Base-by-base conservation (phyloP, 2,888 invertebrate species). In the Geotrupes spiniger region DNA sequence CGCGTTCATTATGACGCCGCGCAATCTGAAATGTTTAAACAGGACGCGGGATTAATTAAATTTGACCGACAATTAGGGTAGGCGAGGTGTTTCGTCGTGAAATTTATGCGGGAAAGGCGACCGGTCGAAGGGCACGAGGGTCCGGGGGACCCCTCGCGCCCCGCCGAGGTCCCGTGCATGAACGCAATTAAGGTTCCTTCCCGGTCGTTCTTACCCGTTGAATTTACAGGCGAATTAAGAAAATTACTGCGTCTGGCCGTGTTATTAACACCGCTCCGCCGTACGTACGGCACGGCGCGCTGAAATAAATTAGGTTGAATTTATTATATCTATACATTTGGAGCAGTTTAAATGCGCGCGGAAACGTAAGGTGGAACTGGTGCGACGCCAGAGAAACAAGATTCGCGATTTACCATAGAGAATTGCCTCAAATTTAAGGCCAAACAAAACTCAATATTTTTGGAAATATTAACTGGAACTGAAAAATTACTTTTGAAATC, bases 181-280 rank as follows among this genome's bases (percentile, higher is more conserved):
- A 63, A 53, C 62, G 60, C 61, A 63, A 65, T 65, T 65, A 65
- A 58, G 58, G 61, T 57, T 59, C 60, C 61, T 62, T 58, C 59
- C 6, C 21, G 60, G 54, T 60, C 60, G 58, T 63, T 63, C 63
- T 63, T 61, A 63, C 63, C 63, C 61, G 58, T 44, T 56, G 58
- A 62, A 64, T 63, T 65, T 63, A 63, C 59, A 59, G 54, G 58
- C 55, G 60, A 65, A 64, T 66, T 66, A 64, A 62, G 63, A 61
- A 64, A 63, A 63, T 64, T 62, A 61, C 59, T 54, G 58, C 60
- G 61, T 60, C 61, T 63, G 62, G 53, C 57, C 46, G 55, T 55
- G 59, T 62, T 64, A 61, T 60, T 62, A 60, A 61, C 59, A 62
- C 57, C 60, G 57, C 58, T 59, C 54, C 58, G 53, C 47, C 49